Base-by-base conservation (phyloP, 1,140 invertebrate species). In the Colletes latitarsis region DNA sequence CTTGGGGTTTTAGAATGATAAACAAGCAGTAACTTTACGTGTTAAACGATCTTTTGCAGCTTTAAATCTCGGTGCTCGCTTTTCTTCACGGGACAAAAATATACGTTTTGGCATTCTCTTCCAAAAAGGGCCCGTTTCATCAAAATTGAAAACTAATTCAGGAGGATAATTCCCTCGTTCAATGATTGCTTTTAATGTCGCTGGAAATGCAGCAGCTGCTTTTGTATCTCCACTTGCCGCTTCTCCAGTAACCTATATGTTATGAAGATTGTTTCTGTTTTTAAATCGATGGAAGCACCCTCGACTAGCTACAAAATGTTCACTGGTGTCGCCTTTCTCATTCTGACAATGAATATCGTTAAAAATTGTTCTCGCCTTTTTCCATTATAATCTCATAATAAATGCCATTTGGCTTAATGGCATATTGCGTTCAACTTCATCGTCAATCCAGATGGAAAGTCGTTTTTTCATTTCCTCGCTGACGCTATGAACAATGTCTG, bases 21-120 rank as follows among this genome's bases (percentile, higher is more conserved):
- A 64, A 94, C 81, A n/a, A 93, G 83, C 53, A 94, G 76, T 70
- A 91, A 91, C 85, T 93, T 94, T n/a, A 93, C 78, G 80, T 69
- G 90, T 91, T 60, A 92, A 77, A 66, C 90, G 67, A 63, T 91
- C 88, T 84, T 90, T 93, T 81, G 83, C 88, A 70, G 85, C 78
- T 87, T 93, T 91, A 77, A 82, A 87, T 82, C 89, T 89, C 80
- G 88, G 88, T 80, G 89, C 90, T 85, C 80, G 68, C 79, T 83
- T 85, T 87, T 93, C 90, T 85, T 82, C 77, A 73, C 75, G 76
- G 67, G 88, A 90, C 60, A 84, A 88, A 75, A 92, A 84, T 83
- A 81, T 80, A 71, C 93, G 87, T 88, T 88, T 74, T 81, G 90
- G 88, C 69, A 93, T 71, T 75, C 83, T 75, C 89, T 92, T 91